Percentiles rank a stretch among this genome's conserved stretches.
These are phyloP conservation scores for Allacma fusca DNA, from an alignment of 2,888 invertebrate genomes.

Conservation along the genomic window DNA sequence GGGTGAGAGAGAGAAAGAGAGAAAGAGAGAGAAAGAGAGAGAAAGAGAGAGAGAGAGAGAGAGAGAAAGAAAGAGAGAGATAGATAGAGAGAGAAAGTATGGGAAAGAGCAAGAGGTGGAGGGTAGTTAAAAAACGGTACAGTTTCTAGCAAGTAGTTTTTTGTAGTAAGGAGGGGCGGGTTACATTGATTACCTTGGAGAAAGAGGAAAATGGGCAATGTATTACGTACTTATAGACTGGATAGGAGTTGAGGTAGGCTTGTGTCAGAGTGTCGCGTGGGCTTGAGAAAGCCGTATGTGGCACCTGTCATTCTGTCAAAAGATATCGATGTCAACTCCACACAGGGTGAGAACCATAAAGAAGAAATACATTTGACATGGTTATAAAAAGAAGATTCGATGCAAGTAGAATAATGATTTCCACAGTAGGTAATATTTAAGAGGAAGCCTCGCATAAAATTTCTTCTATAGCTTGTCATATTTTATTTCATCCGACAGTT, in stretches of 20 bases:
- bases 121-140: too few species aligned
- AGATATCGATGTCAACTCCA: slow-evolving; percentile 51
- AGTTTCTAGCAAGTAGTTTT: not conserved
- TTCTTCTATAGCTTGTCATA: slow-evolving; percentile 45
- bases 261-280: slow-evolving; percentile 15
- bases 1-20: not conserved
- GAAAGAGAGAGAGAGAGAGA: not conserved
- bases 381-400: slow-evolving; percentile 48
- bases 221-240: not conserved
- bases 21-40: not conserved
- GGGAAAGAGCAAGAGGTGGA: not conserved
- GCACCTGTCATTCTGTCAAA: slow-evolving; percentile 53
- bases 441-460: slow-evolving; percentile 47
- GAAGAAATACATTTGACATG: slow-evolving; percentile 48
- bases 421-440: slow-evolving; percentile 40
- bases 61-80: too few species aligned
- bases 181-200: slow-evolving; percentile 18
- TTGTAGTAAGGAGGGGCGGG: not conserved
- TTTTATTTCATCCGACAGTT: slow-evolving; percentile 40
- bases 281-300: slow-evolving; percentile 39
- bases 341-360: slow-evolving; percentile 48
- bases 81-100: not conserved
- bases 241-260: not conserved
- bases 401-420: slow-evolving; percentile 50
- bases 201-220: slow-evolving; percentile 3